Conservation (phyloP, 2,888 invertebrate species). For the Bombylius discolor region DNA sequence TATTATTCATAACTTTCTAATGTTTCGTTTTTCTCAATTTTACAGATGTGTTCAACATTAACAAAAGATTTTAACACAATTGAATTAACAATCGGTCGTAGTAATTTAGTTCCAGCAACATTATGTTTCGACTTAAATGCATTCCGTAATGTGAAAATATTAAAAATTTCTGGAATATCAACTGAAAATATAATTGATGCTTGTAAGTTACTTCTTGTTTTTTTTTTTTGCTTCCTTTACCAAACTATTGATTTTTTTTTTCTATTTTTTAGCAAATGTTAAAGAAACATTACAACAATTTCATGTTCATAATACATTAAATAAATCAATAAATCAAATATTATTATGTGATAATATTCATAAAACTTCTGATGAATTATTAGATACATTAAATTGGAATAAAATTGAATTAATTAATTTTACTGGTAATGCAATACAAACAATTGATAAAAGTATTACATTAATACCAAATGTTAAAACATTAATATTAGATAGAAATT, state of each 20-base stretch:
- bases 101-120: conserved; percentile 71
- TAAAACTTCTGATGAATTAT: conserved; percentile 35
- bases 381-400: conserved; percentile 40
- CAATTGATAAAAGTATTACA: conserved; percentile 69
- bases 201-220: conserved; percentile 11
- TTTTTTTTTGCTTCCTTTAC: not conserved
- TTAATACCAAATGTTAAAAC: conserved; percentile 58
- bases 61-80: not conserved
- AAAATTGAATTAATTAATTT: conserved; percentile 59
- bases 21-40: not conserved
- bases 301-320: conserved; percentile 31
- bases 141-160: conserved; percentile 62
- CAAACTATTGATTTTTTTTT: not conserved
- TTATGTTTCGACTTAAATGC: conserved; percentile 68
- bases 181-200: conserved; percentile 54
- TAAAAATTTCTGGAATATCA: conserved; percentile 56
- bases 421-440: conserved; percentile 61
- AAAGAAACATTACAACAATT: conserved; percentile 39
- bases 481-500: conserved; percentile 66
- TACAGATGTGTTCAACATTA: not conserved
- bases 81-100: conserved; percentile 48
- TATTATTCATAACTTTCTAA: too few relatives aligned
- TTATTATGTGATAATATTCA: conserved; percentile 76
- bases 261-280: conserved; percentile 17
- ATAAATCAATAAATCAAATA: conserved; percentile 53